Conservation (phyloP, 53 echinoderm and acorn worm genomes). For the Holothuria scabra region DNA sequence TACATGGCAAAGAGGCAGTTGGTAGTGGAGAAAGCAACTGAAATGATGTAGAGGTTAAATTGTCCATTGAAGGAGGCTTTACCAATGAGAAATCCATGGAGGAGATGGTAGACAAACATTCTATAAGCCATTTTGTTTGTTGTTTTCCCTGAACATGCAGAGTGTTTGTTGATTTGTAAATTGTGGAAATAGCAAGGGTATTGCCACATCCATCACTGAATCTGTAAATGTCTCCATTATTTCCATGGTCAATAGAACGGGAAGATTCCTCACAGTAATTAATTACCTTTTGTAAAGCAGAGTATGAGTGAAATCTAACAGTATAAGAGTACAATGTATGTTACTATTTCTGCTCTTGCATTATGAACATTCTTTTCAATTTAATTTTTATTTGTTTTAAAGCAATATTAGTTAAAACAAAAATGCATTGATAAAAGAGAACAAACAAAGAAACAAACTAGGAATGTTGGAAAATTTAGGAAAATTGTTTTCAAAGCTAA, state of each 20-base stretch:
- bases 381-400: too few relatives aligned
- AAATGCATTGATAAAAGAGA: too few relatives aligned
- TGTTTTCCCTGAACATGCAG: constrained; percentile 7
- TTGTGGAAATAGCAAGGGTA: background rate
- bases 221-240: constrained; percentile 8
- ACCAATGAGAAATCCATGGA: constrained; percentile 11
- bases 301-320: constrained; percentile 15
- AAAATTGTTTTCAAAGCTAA: too few relatives aligned
- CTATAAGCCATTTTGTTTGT: background rate
- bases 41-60: background rate
- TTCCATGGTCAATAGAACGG: constrained; percentile 1
- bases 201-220: background rate
- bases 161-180: constrained; percentile 21
- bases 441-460: too few relatives aligned
- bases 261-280: constrained; percentile 13
- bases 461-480: too few relatives aligned
- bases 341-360: too few relatives aligned
- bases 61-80: background rate
- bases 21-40: constrained; percentile 2
- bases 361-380: too few relatives aligned
- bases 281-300: constrained; percentile 2
- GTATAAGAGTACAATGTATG: background rate
- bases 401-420: too few relatives aligned
- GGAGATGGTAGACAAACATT: constrained; percentile 3
- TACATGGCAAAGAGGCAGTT: background rate